These are phyloP conservation scores for Lophius americanus DNA, from an alignment of 2,797 vertebrate genomes.

Conservation along the genomic window DNA sequence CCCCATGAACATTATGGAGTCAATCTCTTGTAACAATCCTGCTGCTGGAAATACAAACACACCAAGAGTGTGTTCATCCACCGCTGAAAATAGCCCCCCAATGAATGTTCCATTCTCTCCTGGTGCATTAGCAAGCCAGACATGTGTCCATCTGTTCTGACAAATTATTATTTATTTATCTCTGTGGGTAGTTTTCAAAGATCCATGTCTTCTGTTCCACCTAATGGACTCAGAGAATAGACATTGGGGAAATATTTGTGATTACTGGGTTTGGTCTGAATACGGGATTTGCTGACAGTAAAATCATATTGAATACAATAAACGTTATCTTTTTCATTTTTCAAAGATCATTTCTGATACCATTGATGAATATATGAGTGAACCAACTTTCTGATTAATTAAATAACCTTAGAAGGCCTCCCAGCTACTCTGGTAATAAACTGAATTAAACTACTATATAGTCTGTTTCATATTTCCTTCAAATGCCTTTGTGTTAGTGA, in stretches of 20 bases:
- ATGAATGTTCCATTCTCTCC: not conserved
- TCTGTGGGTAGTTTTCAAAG: not conserved
- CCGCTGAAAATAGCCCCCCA: not conserved
- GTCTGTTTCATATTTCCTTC: not conserved
- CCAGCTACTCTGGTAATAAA: too few species aligned
- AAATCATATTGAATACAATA: not conserved
- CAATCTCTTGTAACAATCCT: not conserved
- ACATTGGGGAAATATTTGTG: not conserved
- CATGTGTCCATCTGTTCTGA: not conserved
- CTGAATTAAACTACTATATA: not conserved
- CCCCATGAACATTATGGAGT: not conserved
- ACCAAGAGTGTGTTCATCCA: not conserved
- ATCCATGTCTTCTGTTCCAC: not conserved
- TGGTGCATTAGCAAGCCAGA: not conserved
- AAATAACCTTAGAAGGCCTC: too few species aligned
- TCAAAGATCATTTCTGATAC: too few species aligned
- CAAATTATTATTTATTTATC: not conserved
- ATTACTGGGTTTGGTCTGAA: not conserved
- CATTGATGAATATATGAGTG: too few species aligned
- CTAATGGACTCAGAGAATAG: not conserved
- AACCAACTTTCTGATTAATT: too few species aligned
- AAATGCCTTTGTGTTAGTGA: not conserved
- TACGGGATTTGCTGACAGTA: slow-evolving; percentile 3
- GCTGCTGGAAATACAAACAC: not conserved
- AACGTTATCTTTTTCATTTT: not conserved